These are phyloP conservation scores for Dermochelys coriacea DNA, from an alignment of 2,797 vertebrate genomes.

Conservation along the genomic window DNA sequence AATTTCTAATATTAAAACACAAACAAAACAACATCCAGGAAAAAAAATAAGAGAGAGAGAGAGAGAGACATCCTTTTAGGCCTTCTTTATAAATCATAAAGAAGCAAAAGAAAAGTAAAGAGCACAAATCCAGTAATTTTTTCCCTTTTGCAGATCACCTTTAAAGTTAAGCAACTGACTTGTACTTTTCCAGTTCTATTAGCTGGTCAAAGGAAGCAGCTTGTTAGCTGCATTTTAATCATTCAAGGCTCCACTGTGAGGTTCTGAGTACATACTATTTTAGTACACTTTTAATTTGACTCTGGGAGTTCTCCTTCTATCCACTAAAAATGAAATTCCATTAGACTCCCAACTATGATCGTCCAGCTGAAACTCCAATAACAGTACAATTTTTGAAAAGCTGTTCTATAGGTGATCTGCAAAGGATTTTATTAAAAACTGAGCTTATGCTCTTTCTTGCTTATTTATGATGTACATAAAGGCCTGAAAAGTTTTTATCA, in stretches of 20 bases:
- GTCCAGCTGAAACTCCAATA: conserved; percentile 5
- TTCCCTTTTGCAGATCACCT: background rate
- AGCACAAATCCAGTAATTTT: background rate
- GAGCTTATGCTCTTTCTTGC: background rate
- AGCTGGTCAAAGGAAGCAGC: background rate
- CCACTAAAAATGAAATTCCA: background rate
- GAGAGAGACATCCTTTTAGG: background rate
- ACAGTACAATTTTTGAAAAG: background rate
- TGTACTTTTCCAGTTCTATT: background rate
- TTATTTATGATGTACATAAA: background rate
- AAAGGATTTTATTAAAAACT: background rate
- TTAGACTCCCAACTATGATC: background rate
- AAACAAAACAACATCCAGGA: background rate
- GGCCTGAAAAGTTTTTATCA: background rate
- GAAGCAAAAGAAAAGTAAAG: background rate
- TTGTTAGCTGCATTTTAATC: conserved; percentile 4
- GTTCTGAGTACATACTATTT: background rate
- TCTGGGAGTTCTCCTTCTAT: background rate
- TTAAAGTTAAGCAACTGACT: background rate
- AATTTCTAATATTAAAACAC: background rate
- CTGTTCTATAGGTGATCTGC: background rate
- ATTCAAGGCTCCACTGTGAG: background rate
- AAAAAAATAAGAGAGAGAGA: background rate
- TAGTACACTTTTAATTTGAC: background rate
- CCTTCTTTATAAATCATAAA: background rate